These are phyloP conservation scores for Macrobrachium rosenbergii DNA, from an alignment of 1,140 invertebrate species.

Conservation along the genomic window DNA sequence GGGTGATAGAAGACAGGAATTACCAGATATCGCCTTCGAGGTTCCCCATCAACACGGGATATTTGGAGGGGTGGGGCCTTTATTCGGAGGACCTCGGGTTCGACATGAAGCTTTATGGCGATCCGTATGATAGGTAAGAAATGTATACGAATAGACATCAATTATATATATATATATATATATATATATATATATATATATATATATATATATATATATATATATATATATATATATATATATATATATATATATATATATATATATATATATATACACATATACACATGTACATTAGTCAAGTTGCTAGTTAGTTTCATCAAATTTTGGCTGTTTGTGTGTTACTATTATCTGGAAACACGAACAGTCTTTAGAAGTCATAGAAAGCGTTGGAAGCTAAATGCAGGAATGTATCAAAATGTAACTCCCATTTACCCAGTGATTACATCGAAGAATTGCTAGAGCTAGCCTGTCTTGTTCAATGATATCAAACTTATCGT, in stretches of 20 bases:
- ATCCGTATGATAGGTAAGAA: constrained; percentile 68
- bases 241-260: constrained; percentile 49
- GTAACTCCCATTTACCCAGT: constrained; percentile 15
- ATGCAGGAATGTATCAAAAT: too few relatives aligned
- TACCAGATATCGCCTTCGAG: constrained; percentile 69
- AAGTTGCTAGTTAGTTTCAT: too few relatives aligned
- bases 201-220: neutral
- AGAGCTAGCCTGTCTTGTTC: too few relatives aligned
- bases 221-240: constrained; percentile 19
- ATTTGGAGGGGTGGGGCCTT: constrained; percentile 71
- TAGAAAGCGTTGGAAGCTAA: too few relatives aligned
- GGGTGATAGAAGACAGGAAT: constrained; percentile 38
- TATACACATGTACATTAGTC: neutral
- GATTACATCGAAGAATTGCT: constrained; percentile 53
- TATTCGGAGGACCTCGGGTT: constrained; percentile 71
- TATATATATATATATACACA: constrained; percentile 5
- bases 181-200: constrained; percentile 1
- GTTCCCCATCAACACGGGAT: constrained; percentile 71
- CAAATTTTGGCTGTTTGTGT: too few relatives aligned
- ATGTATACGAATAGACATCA: neutral
- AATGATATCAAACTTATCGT: too few relatives aligned
- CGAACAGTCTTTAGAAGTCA: too few relatives aligned
- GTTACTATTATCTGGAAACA: too few relatives aligned
- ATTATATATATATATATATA: neutral
- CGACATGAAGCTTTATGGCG: constrained; percentile 70